Base-by-base conservation (phyloP, 2,113 vertebrate genomes). In the Echinops telfairi region DNA sequence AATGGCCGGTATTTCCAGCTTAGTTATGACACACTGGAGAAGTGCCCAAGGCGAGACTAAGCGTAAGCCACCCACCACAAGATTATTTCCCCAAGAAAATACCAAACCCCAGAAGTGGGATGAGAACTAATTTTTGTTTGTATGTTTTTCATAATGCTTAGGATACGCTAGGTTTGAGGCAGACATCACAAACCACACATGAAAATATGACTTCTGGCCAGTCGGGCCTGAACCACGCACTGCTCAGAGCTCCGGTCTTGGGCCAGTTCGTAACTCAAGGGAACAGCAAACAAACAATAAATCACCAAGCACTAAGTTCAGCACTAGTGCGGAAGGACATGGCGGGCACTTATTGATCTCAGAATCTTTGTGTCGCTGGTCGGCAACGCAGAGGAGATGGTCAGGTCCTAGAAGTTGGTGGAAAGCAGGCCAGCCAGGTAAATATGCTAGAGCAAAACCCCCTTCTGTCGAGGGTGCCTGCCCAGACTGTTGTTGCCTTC, bases 31-130 rank as follows among this genome's bases (percentile, higher is more conserved):
- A 81, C 22, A 22, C 0, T 83, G 33, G 57, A 1, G 76, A 77
- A 84, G 53, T 71, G 19, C 70, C 60, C 40, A 58, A 23, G 23
- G 36, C 19, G 83, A 80, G 68, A 73, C 29, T 19, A 60, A 86
- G 79, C 43, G 84, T 29, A 75, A 43, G 17, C 7, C 36, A 27
- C 23, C 57, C 53, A 68, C 57, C 53, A 75, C 79, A 40, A 47
- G 53, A 14, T 58, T 86, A 76, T 77, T 83, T 83, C 77, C 73
- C 71, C 60, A 64, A 75, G 87, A 79, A 93, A 84, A 89, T 16
- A 70, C 29, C 60, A 23, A 73, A 68, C 58, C 43, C 77, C n/a
- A 64, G 53, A 43, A 23, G 88, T 73, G 29, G 47, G 76, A 33
- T 2, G 15, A 57, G 66, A 84, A n/a, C 36, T 83, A 22, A 82